phyloP scores from a whole-genome alignment of 2,113 vertebrate genomes.

The Tragelaphus scriptus region DNA sequence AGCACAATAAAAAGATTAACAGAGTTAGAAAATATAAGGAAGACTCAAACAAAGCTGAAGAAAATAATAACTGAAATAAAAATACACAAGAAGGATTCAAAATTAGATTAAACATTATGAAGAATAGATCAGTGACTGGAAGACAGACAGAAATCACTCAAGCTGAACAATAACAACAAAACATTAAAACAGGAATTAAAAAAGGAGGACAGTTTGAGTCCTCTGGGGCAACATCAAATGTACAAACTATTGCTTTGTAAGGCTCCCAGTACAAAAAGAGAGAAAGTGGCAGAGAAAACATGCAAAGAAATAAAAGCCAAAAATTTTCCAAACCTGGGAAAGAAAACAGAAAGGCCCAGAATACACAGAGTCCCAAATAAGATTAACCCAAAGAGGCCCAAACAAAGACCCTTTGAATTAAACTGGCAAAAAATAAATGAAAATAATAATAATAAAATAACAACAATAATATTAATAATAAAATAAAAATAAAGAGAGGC shows the following conservation, averaged over 20 bases:
- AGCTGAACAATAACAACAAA: neutral
- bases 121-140: neutral
- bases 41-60: neutral
- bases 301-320: neutral
- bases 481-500: neutral
- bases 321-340: neutral
- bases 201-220: neutral
- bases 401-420: neutral
- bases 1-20: neutral
- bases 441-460: neutral
- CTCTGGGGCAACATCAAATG: neutral
- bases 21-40: neutral
- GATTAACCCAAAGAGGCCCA: neutral
- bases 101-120: neutral
- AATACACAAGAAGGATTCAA: neutral
- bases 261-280: neutral
- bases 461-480: neutral
- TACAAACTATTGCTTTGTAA: neutral
- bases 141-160: neutral
- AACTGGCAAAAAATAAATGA: neutral
- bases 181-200: neutral
- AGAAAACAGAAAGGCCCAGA: neutral
- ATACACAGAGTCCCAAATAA: neutral
- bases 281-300: neutral
- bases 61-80: neutral